Percentiles rank a stretch among this genome's conserved stretches.
Conservation (phyloP, 2,888 invertebrate genomes). For the Synanthedon vespiformis region DNA sequence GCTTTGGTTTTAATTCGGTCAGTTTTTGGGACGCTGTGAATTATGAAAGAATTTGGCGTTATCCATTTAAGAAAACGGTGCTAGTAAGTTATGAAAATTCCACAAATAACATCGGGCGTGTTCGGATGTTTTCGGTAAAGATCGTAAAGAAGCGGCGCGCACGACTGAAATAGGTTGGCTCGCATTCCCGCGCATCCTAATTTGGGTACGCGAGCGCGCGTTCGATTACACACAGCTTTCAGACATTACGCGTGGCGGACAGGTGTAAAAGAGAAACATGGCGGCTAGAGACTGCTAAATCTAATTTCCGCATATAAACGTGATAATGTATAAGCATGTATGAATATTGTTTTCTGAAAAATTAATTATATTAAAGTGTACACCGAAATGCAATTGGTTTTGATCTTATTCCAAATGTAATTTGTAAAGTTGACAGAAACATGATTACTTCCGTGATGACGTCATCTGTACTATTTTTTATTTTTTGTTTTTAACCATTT, state of each 20-base stretch:
- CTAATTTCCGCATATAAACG: too few species aligned
- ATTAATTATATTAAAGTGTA: too few species aligned
- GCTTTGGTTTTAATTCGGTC: not conserved
- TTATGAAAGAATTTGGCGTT: conserved; percentile 6
- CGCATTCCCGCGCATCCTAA: conserved; percentile 61
- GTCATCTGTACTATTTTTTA: too few species aligned
- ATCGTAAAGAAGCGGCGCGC: conserved; percentile 40
- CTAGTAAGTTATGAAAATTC: conserved; percentile 37
- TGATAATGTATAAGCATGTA: too few species aligned
- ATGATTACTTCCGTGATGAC: too few species aligned
- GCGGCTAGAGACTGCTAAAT: too few species aligned
- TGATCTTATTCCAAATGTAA: too few species aligned
- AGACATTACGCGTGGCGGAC: conserved; percentile 9
- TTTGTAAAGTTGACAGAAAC: too few species aligned
- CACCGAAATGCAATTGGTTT: too few species aligned
- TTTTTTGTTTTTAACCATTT: too few species aligned
- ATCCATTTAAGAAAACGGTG: conserved; percentile 26
- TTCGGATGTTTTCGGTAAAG: conserved; percentile 23
- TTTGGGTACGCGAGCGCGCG: conserved; percentile 63
- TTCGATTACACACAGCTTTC: conserved; percentile 51
- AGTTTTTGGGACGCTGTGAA: not conserved
- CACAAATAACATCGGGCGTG: conserved; percentile 47
- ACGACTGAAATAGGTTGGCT: conserved; percentile 59
- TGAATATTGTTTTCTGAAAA: too few species aligned
- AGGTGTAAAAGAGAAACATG: conserved; percentile 11